Base-by-base conservation (phyloP, 2,888 invertebrate species). In the Odontomyia ornata region DNA sequence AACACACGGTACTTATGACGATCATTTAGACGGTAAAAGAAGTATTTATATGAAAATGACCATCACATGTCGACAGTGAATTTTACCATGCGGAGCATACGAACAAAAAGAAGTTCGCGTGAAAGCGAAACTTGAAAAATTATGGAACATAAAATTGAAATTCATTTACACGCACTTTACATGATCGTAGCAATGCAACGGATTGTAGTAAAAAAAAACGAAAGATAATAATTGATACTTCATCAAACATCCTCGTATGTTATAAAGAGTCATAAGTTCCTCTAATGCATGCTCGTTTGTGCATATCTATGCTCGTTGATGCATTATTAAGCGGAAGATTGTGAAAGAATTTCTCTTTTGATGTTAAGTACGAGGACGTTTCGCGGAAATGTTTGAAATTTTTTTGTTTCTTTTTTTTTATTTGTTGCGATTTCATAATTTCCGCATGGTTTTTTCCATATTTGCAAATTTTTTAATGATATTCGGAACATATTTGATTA, bases 61-160 rank as follows among this genome's bases (percentile, higher is more conserved):
- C 25, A 60, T 60, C 60, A 60, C 5, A 23, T 36, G 60, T 60
- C 60, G 23, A 25, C 5, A 4, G 60, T 18, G 60, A 21, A 23
- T 5, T 60, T 60, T 60, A 21, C 28, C 13, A 23, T 30, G 28
- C 60, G 4, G 21, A 21, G 60, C 13, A 15, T 18, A 18, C 27
- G 23, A 7, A 23, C n/a, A 13, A 13, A 15, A 25, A 25, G n/a
- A 71, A 28, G 60, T 62, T 72, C 71, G 71, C 43, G 72, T 72
- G 77, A 77, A 77, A 77, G 77, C 64, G 62, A 25, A 64, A 27
- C 64, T 64, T 9, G 15, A 4, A 9, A 36, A 36, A 36, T 36
- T 3, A 36, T 36, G 52, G 52, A 3, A 4, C 52, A 18, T 52
- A n/a, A 13, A 18, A 15, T n/a, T 52, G 15, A 52, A 52, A 15